Evolutionary conservation across 2,888 invertebrate genomes (phyloP), one percentile per base, ranked within the genome.

Genomic region (Serrognathus titanus): DNA sequence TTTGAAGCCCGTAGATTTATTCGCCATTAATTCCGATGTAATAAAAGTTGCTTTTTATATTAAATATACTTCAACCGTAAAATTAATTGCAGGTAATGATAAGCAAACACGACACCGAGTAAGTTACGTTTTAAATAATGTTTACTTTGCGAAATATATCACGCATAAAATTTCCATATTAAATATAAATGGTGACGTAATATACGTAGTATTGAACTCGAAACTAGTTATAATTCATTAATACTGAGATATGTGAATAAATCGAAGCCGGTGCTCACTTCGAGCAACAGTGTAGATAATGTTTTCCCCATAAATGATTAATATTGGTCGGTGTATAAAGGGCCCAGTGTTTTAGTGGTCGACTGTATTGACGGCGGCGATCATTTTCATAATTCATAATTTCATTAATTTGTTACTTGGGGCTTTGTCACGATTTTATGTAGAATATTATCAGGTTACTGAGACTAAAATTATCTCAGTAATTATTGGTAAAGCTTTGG

Each of bases 381-480:
- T 78, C 78, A 77, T 78, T 78, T 78, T 78, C 78, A 78, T 78
- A 78, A 78, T 78, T 78, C 77, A 76, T 78, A 78, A 78, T 78
- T 78, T 78, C 78, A 78, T 78, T 78, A 78, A 78, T 78, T 78
- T 77, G 77, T 78, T 76, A 78, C 78, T 78, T 66, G 73, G 66
- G 78, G 78, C 78, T 75, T 76, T 77, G 78, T 78, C 78, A 78
- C 78, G 78, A 78, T 75, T 78, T 76, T 76, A 76, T 77, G 77
- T 74, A 71, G 76, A 75, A 77, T 77, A 77, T 77, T 77, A 77
- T 77, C 76, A 69, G 75, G 75, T 76, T 74, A 75, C 75, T 68
- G 70, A 69, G 71, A 41, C 54, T 56, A 50, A 66, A 73, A 75
- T 75, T 76, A 75, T 75, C 72, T 68, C 68, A 65, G 73, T 76